Evolutionary conservation across 2,113 vertebrate genomes (phyloP), one percentile per base, ranked within the genome.

Genomic region (Lagopus leucura): DNA sequence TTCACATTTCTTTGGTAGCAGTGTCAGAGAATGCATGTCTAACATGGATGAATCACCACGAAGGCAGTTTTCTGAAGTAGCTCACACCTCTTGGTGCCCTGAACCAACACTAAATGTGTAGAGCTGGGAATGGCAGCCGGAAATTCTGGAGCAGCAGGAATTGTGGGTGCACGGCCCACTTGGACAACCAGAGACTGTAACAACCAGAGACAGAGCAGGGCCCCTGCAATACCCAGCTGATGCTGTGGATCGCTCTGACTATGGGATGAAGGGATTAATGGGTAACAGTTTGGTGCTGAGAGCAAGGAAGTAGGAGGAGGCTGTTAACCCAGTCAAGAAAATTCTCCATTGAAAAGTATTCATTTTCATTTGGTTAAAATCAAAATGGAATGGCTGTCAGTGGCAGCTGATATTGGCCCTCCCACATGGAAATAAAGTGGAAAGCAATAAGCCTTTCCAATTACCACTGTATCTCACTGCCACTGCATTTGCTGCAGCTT

Each of bases 331-430:
- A 0, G 25, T 71, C 67, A 91, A 94, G 71, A 85, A 82, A 89
- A 86, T 71, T 71, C 38, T 88, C 50, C 50, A 69, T 88, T 73
- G 85, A 89, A 92, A 91, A 64, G 38, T 45, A 91, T 70, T 89
- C 0, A 32, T 85, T 85, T 89, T 89, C 64, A 86, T 88, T 83
- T 88, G 27, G 28, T 52, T 86, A 88, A 88, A 93, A 91, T 83
- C 50, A 91, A 93, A 93, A 77, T 24, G 43, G 85, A 93, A 95
- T 50, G 52, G 21, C 52, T 74, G 72, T 81, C 85, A 77, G 43
- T 2, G 0, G 72, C 64, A 78, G 42, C 67, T 77, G 60, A 30
- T 66, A 87, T 66, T 85, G 73, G 79, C 60, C 67, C 47, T 91
- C 81, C 85, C 69, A 88, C 47, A 42, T 19, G 7, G 77, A 93